Evolutionary conservation across 2,888 invertebrate genomes (phyloP), one percentile per base, ranked within the genome.

Genomic region (Ecliptopera silaceata): DNA sequence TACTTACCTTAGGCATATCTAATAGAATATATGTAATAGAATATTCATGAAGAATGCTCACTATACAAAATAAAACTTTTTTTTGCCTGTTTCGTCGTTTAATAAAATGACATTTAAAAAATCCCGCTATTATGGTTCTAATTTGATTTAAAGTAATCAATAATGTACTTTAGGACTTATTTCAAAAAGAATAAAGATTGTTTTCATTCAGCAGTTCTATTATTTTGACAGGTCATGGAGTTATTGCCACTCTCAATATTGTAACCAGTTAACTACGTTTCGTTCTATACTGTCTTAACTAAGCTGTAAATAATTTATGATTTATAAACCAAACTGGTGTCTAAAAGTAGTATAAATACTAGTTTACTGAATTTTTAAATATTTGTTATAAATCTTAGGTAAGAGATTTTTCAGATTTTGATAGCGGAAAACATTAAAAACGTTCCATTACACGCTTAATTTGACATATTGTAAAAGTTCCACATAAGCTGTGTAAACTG

Each of bases 401-500:
- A n/a, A n/a, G n/a, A n/a, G n/a, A n/a, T n/a, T n/a, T n/a, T n/a
- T n/a, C n/a, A n/a, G n/a, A n/a, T n/a, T n/a, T n/a, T n/a, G n/a
- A n/a, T n/a, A n/a, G n/a, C n/a, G 6, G 6, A 36, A 15, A 15
- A 3, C 10, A 6, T 26, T 2, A 4, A 3, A 5, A 51, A 54
- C 80, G 77, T 74, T 88, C 64, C 82, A 8, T 75, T 74, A 4
- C n/a, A 81, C 73, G 75, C 59, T 64, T 18, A 10, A 1, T 1
- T 4, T n/a, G 17, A 59, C 59, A 66, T 70, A 76, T 78, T 77
- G 77, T 72, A 88, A 86, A 91, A 92, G 86, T 90, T 92, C 91
- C 91, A 92, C 91, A 91, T 92, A 88, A 79, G 85, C 88, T 81
- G 69, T 74, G 69, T 72, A 59, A 58, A 61, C 79, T 90, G 90